Conservation (phyloP, 2,797 vertebrate species). For the Acanthurus tractus region DNA sequence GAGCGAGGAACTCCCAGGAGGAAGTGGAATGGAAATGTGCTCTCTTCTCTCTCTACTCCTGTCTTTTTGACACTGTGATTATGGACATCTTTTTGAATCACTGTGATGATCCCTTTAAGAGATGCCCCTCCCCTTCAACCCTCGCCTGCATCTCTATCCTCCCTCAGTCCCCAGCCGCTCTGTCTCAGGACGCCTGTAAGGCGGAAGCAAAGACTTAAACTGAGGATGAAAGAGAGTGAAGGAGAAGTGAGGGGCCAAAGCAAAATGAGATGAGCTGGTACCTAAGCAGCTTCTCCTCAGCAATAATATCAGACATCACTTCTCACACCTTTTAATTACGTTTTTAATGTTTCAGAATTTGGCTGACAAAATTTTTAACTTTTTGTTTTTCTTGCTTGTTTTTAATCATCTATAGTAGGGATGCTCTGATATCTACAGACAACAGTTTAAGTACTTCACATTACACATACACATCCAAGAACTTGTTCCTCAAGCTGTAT, state of each 20-base stretch:
- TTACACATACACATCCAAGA: slow-evolving; percentile 1
- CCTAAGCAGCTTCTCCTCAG: slow-evolving; percentile 77
- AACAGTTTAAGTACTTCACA: slow-evolving; percentile 25
- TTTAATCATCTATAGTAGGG: slow-evolving; percentile 63
- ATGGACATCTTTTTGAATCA: slow-evolving; percentile 87
- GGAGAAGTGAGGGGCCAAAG: slow-evolving; percentile 42
- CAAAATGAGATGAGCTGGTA: slow-evolving; percentile 63
- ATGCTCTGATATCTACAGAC: slow-evolving; percentile 58
- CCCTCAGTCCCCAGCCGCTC: slow-evolving; percentile 79
- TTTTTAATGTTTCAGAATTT: slow-evolving; percentile 60
- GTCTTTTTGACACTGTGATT: slow-evolving; percentile 86
- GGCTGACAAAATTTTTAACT: slow-evolving; percentile 57
- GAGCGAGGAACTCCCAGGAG: slow-evolving; percentile 52
- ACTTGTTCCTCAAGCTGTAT: slow-evolving; percentile 24
- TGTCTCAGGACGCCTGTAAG: slow-evolving; percentile 38
- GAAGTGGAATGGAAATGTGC: slow-evolving; percentile 52
- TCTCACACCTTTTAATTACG: slow-evolving; percentile 45
- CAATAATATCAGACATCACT: slow-evolving; percentile 83
- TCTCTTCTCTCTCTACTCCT: slow-evolving; percentile 55
- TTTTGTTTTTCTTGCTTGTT: slow-evolving; percentile 63
- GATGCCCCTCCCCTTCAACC: slow-evolving; percentile 82
- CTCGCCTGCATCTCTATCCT: slow-evolving; percentile 83
- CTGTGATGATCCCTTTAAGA: slow-evolving; percentile 90
- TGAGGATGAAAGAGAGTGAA: slow-evolving; percentile 28
- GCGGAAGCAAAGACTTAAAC: slow-evolving; percentile 64